A percentile compares a stretch with the other conserved stretches of the same genome.
phyloP scores from a whole-genome alignment of 2,888 invertebrate genomes.

The Ryuthela nishihirai region DNA sequence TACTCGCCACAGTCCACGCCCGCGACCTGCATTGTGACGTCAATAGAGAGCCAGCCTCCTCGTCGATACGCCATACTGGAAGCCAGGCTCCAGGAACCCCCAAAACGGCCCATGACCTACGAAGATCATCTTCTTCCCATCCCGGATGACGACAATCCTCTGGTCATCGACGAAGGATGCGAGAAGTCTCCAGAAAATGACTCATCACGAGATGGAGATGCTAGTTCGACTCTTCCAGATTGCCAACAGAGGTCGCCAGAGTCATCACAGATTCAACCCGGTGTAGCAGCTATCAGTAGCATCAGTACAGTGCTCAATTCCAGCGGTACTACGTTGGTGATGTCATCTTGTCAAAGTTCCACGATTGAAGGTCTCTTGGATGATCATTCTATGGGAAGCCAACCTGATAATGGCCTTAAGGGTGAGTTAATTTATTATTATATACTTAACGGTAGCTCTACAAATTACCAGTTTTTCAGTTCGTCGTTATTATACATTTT shows the following conservation, averaged over 20 bases:
- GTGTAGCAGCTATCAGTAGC: too few species aligned
- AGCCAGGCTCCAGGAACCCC: constrained; percentile 5
- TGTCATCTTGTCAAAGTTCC: too few species aligned
- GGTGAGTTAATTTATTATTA: too few species aligned
- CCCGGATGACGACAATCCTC: constrained; percentile 38
- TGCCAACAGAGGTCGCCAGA: constrained; percentile 30
- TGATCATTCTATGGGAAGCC: constrained; percentile 38
- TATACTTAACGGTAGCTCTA: too few species aligned
- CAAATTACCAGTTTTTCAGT: too few species aligned
- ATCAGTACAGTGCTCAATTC: too few species aligned
- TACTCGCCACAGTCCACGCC: constrained; percentile 6
- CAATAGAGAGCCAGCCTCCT: not conserved
- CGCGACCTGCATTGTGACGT: not conserved
- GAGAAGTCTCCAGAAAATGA: not conserved
- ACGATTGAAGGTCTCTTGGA: too few species aligned
- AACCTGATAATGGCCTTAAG: constrained; percentile 29
- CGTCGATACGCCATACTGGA: constrained; percentile 20
- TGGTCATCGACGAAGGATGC: constrained; percentile 34
- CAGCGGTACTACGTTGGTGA: too few species aligned
- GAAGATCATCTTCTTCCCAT: constrained; percentile 36
- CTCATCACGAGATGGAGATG: not conserved
- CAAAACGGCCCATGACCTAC: constrained; percentile 15
- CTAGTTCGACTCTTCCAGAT: constrained; percentile 4
- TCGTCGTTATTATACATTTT: too few species aligned
- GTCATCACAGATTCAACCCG: too few species aligned